Conservation (phyloP, 92 coral and sea anemone species). For the Siderastrea siderea region DNA sequence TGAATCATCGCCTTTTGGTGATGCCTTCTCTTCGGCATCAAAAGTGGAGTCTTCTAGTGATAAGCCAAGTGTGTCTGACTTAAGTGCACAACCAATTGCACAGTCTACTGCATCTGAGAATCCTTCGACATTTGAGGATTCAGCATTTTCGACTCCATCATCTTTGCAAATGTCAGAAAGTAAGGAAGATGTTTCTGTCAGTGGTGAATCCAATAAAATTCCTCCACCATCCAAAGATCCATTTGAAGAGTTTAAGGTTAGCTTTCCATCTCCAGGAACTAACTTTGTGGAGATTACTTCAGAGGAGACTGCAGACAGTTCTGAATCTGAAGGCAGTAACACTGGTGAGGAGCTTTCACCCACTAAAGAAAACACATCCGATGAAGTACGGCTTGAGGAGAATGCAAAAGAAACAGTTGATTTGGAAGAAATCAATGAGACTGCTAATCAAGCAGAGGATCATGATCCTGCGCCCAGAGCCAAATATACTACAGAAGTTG, state of each 20-base stretch:
- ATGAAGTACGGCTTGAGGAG: neutral
- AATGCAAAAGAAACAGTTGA: neutral
- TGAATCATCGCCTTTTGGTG: slow-evolving; percentile 32
- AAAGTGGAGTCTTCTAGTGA: neutral
- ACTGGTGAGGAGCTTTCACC: neutral
- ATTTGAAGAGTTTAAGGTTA: slow-evolving; percentile 11
- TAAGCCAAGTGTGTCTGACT: neutral
- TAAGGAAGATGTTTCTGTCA: neutral
- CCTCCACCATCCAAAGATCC: slow-evolving; percentile 16
- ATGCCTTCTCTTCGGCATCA: slow-evolving; percentile 46
- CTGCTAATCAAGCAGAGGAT: slow-evolving; percentile 20
- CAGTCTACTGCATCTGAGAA: neutral
- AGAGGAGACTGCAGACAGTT: slow-evolving; percentile 1
- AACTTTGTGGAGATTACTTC: neutral
- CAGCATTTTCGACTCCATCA: neutral
- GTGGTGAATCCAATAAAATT: neutral
- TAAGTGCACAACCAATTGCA: neutral
- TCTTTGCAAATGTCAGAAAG: slow-evolving; percentile 2
- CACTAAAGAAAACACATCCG: neutral
- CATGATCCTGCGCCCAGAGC: neutral
- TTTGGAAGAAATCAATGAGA: neutral
- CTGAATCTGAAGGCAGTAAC: slow-evolving; percentile 10
- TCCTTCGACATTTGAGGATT: neutral
- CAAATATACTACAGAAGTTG: slow-evolving; percentile 8
- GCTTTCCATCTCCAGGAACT: neutral